Evolutionary conservation across 64 coral and sea anemone species (phyloP), one percentile per base, ranked within the genome.

Genomic region (Pocillopora verrucosa): DNA sequence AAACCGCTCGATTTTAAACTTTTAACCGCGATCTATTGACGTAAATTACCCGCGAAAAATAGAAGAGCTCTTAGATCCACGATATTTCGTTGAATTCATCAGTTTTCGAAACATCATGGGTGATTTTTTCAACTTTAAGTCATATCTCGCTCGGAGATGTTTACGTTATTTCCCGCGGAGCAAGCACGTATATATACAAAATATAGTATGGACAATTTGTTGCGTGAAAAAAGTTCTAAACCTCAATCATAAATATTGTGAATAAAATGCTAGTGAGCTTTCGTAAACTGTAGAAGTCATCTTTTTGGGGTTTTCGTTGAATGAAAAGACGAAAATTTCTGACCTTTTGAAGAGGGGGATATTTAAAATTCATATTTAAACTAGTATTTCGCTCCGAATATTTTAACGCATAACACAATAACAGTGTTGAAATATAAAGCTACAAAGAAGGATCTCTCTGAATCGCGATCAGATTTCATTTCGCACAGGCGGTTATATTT

Each of bases 341-440:
- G 36, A 85, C 62, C 60, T 38, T 85, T 85, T 56, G 10, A 72
- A 67, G 64, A 85, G 41, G 24, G 82, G 68, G 14, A 72, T 72
- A 72, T 57, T 85, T 72, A 56, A 38, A 85, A 72, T 85, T 68
- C 36, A 84, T 36, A 85, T 85, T 16, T 72, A 65, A 85, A 25
- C 51, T 72, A 85, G 56, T 72, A 17, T 56, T 22, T 22, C 56
- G 20, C 38, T 36, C 13, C 26, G 65, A 17, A 45, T 72, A 70
- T 45, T 17, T 67, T 58, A 72, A 13, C 19, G 35, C 37, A 26
- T 2, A n/a, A 13, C 35, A 84, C 64, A 22, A 15, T 51, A 7
- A 51, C 41, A 51, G 12, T 11, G 35, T 84, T 10, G 68, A 84
- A 84, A 22, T 84, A 68, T 35, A 61, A 68, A 5, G 34, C n/a